A percentile compares a stretch with the other conserved stretches of the same genome.
phyloP scores from a whole-genome alignment of 2,888 invertebrate genomes.

The Steinernema scapterisci region DNA sequence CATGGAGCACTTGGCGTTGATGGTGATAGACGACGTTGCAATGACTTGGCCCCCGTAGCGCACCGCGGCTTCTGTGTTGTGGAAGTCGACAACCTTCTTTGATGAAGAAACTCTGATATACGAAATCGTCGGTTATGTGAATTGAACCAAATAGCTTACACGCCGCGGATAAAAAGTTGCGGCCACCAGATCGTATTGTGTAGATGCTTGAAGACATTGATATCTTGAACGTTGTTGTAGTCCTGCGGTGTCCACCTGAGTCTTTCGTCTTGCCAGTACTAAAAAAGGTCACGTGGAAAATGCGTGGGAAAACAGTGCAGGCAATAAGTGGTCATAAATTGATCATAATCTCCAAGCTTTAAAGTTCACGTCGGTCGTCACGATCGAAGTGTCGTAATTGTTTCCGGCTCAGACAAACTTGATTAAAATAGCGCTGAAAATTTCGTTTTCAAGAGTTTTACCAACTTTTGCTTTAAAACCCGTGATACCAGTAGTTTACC shows the following conservation, averaged over 20 bases:
- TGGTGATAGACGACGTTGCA: neutral
- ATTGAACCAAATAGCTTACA: neutral
- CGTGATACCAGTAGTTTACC: no score
- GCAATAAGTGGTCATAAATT: neutral
- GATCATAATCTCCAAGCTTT: neutral
- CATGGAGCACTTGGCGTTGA: slow-evolving; percentile 8
- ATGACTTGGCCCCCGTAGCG: neutral
- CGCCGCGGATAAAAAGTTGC: slow-evolving; percentile 2
- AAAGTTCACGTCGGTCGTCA: no score
- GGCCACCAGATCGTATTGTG: slow-evolving; percentile 23
- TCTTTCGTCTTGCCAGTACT: neutral
- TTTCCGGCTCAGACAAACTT: neutral
- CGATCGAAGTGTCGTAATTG: no score
- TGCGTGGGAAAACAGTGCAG: neutral
- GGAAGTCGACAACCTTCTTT: slow-evolving; percentile 2
- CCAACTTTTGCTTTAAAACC: no score
- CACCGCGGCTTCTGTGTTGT: slow-evolving; percentile 8
- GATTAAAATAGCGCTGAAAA: neutral
- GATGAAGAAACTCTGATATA: neutral
- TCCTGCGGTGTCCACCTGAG: neutral
- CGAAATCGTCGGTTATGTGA: neutral
- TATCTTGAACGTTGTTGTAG: slow-evolving; percentile 22
- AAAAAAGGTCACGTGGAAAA: neutral
- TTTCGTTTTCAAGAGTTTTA: no score
- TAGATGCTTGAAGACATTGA: slow-evolving; percentile 18